Base-by-base conservation (phyloP, 1,140 invertebrate genomes). In the Cydia splendana region DNA sequence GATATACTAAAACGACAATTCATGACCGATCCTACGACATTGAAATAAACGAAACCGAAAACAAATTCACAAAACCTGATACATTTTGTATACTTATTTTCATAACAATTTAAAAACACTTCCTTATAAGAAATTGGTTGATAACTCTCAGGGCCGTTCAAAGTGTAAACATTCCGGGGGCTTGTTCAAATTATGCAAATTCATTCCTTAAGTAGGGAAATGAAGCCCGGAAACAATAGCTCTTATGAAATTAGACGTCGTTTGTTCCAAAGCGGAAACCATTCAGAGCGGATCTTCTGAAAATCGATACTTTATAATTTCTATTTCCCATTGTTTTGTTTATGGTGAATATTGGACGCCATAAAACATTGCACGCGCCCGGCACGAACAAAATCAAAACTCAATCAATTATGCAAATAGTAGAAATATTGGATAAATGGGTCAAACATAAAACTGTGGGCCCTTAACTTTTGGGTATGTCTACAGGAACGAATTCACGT, bases 101-200 rank as follows among this genome's bases (percentile, higher is more conserved):
- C 45, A 15, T 48, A 48, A 48, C 45, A 13, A 48, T 48, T 48
- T 48, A 0, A 57, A 57, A 57, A 57, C 12, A 57, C 53, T 57
- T 57, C 9, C 45, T 42, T 42, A 48, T 4, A 1, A n/a, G 0
- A 57, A 57, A 57, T n/a, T 57, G 53, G 15, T 18, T 57, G n/a
- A 57, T n/a, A 57, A 57, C 53, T 18, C 57, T 62, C 57, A 62
- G 57, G 30, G 34, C 38, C 67, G 15, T 45, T 45, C 15, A 45
- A 42, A 71, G 34, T 71, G 67, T 71, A 71, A 71, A 71, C 67
- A 71, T 71, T 42, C 67, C 34, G 7, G 38, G 28, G 7, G 34
- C 67, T 42, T 18, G 67, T 71, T 42, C 30, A 71, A 71, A 71
- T 71, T 71, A 71, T 71, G 67, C 67, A 71, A 71, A 71, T 71